Percentiles rank a stretch among this genome's conserved stretches.
These are phyloP conservation scores for Coregonus sp. DNA, from an alignment of 2,797 vertebrate species.

Conservation along the genomic window DNA sequence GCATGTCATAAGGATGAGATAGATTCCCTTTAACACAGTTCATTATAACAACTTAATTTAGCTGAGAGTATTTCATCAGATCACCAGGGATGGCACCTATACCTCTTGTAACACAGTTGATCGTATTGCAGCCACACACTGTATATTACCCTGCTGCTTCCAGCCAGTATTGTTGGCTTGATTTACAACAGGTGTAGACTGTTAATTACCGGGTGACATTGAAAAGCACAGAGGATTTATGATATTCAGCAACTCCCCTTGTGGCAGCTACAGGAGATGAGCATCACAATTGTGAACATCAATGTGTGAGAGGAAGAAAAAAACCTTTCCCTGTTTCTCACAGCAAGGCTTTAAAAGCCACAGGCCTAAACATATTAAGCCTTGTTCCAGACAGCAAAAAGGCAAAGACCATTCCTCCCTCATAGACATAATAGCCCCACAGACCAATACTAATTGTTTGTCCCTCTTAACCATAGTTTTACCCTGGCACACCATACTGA, in stretches of 20 bases:
- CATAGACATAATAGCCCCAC: background rate
- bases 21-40: background rate
- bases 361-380: background rate
- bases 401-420: background rate
- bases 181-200: background rate
- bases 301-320: no score
- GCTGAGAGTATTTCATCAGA: background rate
- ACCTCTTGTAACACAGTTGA: constrained; percentile 4
- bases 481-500: background rate
- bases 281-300: background rate
- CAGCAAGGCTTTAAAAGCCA: background rate
- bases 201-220: constrained; percentile 2
- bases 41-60: background rate
- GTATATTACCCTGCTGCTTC: background rate
- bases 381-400: background rate
- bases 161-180: background rate
- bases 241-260: background rate
- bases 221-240: constrained; percentile 3
- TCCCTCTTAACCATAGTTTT: background rate
- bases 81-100: background rate
- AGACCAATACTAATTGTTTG: background rate
- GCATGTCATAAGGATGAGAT: background rate
- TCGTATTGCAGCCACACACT: background rate
- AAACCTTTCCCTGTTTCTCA: background rate
- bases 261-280: background rate